Conservation (phyloP, 2,113 vertebrate species). For the Mohoua ochrocephala region DNA sequence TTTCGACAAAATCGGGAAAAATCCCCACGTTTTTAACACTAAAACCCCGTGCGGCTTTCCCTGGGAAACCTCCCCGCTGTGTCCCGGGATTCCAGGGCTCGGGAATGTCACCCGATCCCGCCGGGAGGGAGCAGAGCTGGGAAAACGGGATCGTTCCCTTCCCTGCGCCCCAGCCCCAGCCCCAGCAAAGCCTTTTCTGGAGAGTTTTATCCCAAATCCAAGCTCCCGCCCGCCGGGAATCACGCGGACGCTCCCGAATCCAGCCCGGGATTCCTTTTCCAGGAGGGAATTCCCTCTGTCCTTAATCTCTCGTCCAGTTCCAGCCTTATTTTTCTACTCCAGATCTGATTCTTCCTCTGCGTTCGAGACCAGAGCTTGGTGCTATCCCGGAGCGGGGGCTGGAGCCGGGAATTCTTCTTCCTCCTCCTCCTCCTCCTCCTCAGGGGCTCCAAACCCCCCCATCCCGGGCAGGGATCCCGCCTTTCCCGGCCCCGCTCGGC, state of each 20-base stretch:
- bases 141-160: neutral
- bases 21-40: neutral
- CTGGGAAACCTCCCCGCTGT: neutral
- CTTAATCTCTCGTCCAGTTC: neutral
- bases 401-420: neutral
- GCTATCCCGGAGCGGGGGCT: neutral
- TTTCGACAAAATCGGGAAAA: neutral
- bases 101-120: neutral
- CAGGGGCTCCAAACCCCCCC: neutral
- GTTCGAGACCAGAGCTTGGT: slow-evolving; percentile 54
- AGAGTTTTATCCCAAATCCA: neutral
- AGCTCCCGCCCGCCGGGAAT: neutral
- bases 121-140: rapidly evolving
- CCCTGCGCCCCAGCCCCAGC: neutral
- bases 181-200: neutral
- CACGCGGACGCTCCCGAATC: neutral
- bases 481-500: neutral
- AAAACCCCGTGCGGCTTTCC: rapidly evolving
- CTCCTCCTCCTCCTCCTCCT: neutral
- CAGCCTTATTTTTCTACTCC: slow-evolving; percentile 65
- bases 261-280: neutral
- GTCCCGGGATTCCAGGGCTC: neutral
- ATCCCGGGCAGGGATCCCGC: neutral
- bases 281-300: neutral
- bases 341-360: slow-evolving; percentile 53